Conservation (phyloP, 2,888 invertebrate genomes). For the Andricus curvator region DNA sequence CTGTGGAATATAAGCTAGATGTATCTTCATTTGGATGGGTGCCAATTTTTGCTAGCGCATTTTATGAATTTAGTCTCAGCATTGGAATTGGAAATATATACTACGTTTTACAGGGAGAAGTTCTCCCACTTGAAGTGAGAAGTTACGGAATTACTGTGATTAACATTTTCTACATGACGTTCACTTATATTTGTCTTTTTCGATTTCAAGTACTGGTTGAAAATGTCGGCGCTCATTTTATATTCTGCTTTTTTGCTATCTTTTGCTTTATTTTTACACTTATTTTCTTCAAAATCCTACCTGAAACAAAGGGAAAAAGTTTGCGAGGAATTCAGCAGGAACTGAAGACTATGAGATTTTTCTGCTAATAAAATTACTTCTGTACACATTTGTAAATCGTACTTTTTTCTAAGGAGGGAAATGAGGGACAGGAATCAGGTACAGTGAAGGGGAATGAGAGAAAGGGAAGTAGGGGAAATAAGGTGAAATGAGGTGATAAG, state of each 20-base stretch:
- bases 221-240: not conserved
- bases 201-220: slow-evolving; percentile 79
- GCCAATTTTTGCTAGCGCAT: slow-evolving; percentile 81
- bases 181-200: slow-evolving; percentile 82
- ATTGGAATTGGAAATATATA: slow-evolving; percentile 83
- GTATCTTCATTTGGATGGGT: slow-evolving; percentile 80
- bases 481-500: not conserved
- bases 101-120: slow-evolving; percentile 83
- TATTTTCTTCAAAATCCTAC: not conserved
- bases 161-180: slow-evolving; percentile 82
- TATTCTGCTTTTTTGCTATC: not conserved
- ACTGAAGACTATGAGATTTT: not conserved
- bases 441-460: no score
- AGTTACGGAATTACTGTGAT: slow-evolving; percentile 84
- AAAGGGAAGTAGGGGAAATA: no score
- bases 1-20: slow-evolving; percentile 79
- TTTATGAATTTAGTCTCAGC: slow-evolving; percentile 83
- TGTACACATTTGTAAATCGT: no score
- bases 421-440: no score
- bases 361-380: no score
- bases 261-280: not conserved
- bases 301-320: not conserved
- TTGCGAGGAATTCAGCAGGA: not conserved
- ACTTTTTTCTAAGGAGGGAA: no score
- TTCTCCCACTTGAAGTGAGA: slow-evolving; percentile 83